Evolutionary conservation across 2,797 vertebrate genomes (phyloP).

Genomic region (Gastrophryne carolinensis): DNA sequence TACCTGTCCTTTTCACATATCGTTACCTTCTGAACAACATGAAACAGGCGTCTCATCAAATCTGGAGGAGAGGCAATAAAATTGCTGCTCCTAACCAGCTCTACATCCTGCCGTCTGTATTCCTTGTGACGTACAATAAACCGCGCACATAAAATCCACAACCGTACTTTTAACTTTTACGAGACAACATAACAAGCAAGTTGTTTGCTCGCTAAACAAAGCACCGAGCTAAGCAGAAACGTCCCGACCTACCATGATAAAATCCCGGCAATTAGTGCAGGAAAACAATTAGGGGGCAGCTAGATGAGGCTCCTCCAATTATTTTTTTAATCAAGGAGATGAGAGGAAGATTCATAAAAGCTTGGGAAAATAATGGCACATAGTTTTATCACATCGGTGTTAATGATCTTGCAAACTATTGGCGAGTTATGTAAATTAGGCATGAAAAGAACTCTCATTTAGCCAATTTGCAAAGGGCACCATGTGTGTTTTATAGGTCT

Average conservation of each 20-base stretch:
- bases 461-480: background rate
- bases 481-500: background rate
- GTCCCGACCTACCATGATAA: background rate
- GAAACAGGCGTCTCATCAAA: background rate
- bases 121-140: background rate
- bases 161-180: background rate
- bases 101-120: background rate
- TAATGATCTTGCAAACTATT: slow-evolving; percentile 25
- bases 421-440: background rate
- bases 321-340: slow-evolving; percentile 41
- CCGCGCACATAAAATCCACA: background rate
- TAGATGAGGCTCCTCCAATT: slow-evolving; percentile 25
- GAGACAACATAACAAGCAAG: background rate
- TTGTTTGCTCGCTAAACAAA: background rate
- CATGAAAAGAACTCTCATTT: background rate
- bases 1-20: background rate
- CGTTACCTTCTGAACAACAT: background rate
- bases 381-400: background rate
- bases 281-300: slow-evolving; percentile 13
- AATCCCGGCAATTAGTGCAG: slow-evolving; percentile 5
- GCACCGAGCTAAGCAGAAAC: background rate
- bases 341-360: slow-evolving; percentile 21
- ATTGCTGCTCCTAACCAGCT: background rate
- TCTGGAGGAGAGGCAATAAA: background rate
- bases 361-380: background rate